Evolutionary conservation across 2,113 vertebrate species (phyloP).

Genomic region (Ochotona princeps): DNA sequence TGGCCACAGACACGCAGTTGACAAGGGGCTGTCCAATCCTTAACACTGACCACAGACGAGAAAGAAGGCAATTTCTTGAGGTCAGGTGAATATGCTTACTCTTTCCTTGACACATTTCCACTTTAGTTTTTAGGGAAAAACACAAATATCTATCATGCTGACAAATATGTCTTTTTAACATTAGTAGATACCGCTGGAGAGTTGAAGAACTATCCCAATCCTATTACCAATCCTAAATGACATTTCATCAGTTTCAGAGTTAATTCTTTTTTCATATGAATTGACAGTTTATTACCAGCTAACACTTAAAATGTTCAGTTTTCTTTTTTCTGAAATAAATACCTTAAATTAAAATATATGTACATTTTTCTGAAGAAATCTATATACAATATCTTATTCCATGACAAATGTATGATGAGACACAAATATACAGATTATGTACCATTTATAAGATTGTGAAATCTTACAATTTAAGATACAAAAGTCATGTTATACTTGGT

Average conservation of each 20-base stretch:
- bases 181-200: not conserved
- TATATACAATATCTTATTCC: not conserved
- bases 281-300: not conserved
- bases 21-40: too few species aligned
- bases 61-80: not conserved
- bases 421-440: not conserved
- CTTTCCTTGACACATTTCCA: not conserved
- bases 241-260: conserved; percentile 3
- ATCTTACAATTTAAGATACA: not conserved
- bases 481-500: not conserved
- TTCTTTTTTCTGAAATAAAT: conserved; percentile 28
- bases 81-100: not conserved
- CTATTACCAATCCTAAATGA: not conserved
- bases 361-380: not conserved
- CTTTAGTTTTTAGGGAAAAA: not conserved
- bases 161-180: not conserved
- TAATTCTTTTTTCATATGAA: conserved; percentile 5
- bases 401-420: not conserved
- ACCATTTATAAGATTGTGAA: not conserved
- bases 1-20: too few species aligned
- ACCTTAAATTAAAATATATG: not conserved
- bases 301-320: not conserved
- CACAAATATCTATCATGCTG: not conserved
- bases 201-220: not conserved
- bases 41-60: not conserved